Conservation (phyloP, 2,797 vertebrate genomes). For the Synanceia verrucosa region DNA sequence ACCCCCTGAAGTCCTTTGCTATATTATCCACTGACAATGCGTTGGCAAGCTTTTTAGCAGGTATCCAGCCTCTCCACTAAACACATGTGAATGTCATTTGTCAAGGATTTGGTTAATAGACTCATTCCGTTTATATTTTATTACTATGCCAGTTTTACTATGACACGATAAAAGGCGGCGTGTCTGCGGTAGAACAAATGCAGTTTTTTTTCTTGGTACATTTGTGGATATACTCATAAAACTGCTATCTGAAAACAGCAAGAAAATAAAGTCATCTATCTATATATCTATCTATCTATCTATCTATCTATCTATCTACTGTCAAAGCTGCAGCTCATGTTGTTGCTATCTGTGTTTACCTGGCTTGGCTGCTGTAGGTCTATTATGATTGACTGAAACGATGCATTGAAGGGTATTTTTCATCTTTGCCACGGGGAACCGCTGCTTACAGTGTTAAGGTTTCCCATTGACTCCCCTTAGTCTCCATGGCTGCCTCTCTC, state of each 20-base stretch:
- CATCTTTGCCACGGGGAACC: slow-evolving; percentile 77
- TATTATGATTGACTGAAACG: slow-evolving; percentile 82
- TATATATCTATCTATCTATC: slow-evolving; percentile 19
- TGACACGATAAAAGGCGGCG: slow-evolving; percentile 22
- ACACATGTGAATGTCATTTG: slow-evolving; percentile 49
- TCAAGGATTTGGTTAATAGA: slow-evolving; percentile 40
- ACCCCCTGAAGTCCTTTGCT: slow-evolving; percentile 49
- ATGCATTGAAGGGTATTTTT: slow-evolving; percentile 79
- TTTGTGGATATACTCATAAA: slow-evolving; percentile 7
- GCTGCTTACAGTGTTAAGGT: slow-evolving; percentile 79
- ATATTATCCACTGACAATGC: slow-evolving; percentile 66
- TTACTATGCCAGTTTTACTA: slow-evolving; percentile 16
- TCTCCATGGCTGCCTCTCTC: slow-evolving; percentile 30
- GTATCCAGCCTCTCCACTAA: slow-evolving; percentile 51
- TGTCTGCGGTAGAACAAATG: slow-evolving; percentile 1
- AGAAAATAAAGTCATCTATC: slow-evolving; percentile 2
- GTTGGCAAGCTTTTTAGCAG: slow-evolving; percentile 60
- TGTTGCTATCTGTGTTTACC: slow-evolving; percentile 83
- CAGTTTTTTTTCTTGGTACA: neutral
- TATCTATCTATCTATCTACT: slow-evolving; percentile 3
- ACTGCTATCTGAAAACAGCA: slow-evolving; percentile 1
- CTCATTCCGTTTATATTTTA: slow-evolving; percentile 50
- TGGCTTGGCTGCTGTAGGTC: slow-evolving; percentile 79
- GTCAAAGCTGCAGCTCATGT: slow-evolving; percentile 66
- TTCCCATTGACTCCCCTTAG: slow-evolving; percentile 68